Percentiles rank a stretch among this genome's conserved stretches.
Evolutionary conservation across 2,797 vertebrate genomes (phyloP).

Genomic region (Okamejei kenojei): DNA sequence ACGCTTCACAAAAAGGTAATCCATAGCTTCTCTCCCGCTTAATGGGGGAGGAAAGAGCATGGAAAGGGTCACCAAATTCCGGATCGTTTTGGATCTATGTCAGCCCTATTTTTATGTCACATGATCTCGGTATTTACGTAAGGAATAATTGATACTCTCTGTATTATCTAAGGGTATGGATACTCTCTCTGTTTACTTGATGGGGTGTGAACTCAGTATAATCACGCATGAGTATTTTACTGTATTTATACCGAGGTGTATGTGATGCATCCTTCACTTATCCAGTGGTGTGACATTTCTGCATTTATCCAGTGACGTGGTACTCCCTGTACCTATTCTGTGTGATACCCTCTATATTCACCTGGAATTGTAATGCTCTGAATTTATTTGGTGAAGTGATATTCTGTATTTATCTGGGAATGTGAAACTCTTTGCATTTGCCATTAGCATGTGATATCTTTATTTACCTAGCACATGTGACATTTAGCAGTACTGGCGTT

Average conservation of each 20-base stretch:
- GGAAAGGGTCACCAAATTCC: neutral
- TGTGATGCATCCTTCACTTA: neutral
- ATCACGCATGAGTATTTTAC: too few relatives aligned
- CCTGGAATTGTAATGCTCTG: neutral
- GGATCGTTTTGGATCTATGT: neutral
- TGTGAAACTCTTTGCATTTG: neutral
- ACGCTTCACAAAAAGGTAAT: slow-evolving; percentile 81
- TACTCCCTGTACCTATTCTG: neutral
- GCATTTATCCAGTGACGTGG: neutral
- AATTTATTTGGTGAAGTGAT: neutral
- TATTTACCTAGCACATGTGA: too few relatives aligned
- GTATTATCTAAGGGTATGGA: neutral
- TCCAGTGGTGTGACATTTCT: neutral
- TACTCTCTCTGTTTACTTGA: neutral
- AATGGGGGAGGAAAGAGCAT: neutral
- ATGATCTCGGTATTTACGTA: neutral
- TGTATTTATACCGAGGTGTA: neutral
- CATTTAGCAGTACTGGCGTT: too few relatives aligned
- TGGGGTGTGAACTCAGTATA: neutral
- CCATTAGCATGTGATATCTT: too few relatives aligned
- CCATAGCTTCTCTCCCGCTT: neutral
- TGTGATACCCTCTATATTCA: neutral
- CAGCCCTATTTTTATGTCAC: neutral
- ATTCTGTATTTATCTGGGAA: neutral
- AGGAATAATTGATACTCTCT: neutral